These are phyloP conservation scores for Muscicapa comitata DNA, from an alignment of 2,797 vertebrate genomes.

Conservation along the genomic window DNA sequence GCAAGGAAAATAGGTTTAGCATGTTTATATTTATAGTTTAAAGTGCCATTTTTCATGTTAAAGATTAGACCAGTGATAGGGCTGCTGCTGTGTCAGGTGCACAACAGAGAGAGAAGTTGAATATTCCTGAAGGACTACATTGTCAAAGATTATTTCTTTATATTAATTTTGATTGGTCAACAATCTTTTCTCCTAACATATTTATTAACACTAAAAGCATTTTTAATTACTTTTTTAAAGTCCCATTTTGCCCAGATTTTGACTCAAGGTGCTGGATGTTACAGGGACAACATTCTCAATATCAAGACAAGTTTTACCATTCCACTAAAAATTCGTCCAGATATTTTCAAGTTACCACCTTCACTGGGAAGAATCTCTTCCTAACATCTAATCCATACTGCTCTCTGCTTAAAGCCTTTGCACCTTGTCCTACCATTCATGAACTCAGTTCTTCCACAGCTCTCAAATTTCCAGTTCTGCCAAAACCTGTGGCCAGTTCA, in stretches of 20 bases:
- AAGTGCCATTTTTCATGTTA: not conserved
- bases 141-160: not conserved
- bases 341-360: not conserved
- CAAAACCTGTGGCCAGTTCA: not conserved
- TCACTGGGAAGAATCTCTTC: not conserved
- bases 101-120: not conserved
- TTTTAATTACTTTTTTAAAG: not conserved
- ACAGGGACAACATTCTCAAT: no score
- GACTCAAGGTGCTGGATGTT: not conserved
- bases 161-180: not conserved
- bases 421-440: no score
- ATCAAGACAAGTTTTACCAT: not conserved
- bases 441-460: not conserved
- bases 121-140: not conserved
- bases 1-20: not conserved
- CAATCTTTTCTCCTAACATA: not conserved
- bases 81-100: not conserved
- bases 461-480: not conserved
- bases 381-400: not conserved
- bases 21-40: not conserved
- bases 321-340: not conserved
- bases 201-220: rapidly evolving
- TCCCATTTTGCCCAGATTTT: rapidly evolving
- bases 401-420: not conserved
- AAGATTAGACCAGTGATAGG: not conserved